Evolutionary conservation across 37 sponge, comb jelly and placozoan genomes (phyloP).

Genomic region (Corticium candelabrum): DNA sequence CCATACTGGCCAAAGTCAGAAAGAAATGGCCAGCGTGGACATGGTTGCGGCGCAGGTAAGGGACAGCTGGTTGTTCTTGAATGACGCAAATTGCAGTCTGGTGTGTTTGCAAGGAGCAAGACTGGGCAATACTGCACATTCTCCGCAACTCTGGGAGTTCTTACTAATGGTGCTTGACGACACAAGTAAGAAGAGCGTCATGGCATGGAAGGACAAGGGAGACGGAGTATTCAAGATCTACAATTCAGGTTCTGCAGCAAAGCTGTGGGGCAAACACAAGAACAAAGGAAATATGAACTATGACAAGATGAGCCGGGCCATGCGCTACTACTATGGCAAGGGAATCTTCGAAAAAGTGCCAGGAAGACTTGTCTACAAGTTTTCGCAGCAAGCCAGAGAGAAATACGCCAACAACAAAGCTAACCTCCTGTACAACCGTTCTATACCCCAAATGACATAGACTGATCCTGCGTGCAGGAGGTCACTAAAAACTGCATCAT

Average conservation of each 20-base stretch:
- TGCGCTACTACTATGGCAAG: conserved; percentile 80
- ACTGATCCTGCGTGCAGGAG: too few species aligned
- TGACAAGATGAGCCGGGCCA: conserved; percentile 75
- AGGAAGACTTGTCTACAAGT: conserved; percentile 25
- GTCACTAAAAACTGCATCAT: too few species aligned
- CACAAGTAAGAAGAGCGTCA: background rate
- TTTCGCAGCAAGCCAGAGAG: background rate
- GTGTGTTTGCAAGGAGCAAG: background rate
- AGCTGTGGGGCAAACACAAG: conserved; percentile 69
- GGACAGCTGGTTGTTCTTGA: background rate
- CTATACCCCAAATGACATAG: too few species aligned
- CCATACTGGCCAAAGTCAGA: background rate
- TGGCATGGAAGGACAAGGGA: background rate
- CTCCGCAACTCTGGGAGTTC: background rate
- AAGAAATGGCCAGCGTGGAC: too few species aligned
- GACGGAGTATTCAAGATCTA: conserved; percentile 48
- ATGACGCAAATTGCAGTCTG: background rate
- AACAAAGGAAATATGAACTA: conserved; percentile 83
- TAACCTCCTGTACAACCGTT: too few species aligned
- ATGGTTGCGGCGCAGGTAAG: background rate
- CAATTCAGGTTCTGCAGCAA: conserved; percentile 63
- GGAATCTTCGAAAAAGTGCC: conserved; percentile 81
- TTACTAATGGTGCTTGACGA: background rate
- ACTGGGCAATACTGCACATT: background rate
- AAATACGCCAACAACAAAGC: too few species aligned